A percentile compares a stretch with the other conserved stretches of the same genome.
Conservation (phyloP, 2,113 vertebrate species). For the Cinclus cinclus region DNA sequence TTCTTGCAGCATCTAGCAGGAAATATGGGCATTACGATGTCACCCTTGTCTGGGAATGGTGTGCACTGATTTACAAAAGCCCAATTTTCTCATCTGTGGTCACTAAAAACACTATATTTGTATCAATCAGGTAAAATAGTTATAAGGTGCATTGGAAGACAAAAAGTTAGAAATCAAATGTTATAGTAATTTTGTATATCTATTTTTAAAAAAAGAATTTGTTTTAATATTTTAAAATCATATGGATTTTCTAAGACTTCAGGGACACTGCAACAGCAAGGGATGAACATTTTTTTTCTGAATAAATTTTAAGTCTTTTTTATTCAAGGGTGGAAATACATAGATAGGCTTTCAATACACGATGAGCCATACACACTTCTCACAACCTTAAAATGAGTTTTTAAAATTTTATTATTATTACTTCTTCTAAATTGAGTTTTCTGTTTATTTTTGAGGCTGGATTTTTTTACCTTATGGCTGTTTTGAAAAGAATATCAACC, state of each 20-base stretch:
- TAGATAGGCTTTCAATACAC: background rate
- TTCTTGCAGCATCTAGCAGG: background rate
- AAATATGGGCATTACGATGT: background rate
- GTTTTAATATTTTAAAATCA: background rate
- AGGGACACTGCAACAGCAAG: background rate
- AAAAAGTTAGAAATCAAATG: background rate
- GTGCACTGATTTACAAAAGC: background rate
- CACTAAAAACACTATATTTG: background rate
- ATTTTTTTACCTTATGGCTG: accelerated
- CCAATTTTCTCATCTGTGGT: background rate
- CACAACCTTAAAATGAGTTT: background rate
- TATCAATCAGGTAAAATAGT: background rate
- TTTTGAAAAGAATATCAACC: background rate
- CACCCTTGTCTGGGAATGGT: background rate
- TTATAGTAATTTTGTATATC: background rate
- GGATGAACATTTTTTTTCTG: background rate
- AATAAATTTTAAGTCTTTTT: background rate
- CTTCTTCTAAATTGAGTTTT: background rate
- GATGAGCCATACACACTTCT: background rate
- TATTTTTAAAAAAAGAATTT: accelerated
- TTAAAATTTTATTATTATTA: background rate
- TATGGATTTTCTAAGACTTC: background rate
- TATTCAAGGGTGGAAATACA: background rate
- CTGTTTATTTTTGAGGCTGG: background rate
- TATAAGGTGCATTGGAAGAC: background rate